Evolutionary conservation across 2,888 invertebrate species (phyloP).

Genomic region (Thelaira solivaga): DNA sequence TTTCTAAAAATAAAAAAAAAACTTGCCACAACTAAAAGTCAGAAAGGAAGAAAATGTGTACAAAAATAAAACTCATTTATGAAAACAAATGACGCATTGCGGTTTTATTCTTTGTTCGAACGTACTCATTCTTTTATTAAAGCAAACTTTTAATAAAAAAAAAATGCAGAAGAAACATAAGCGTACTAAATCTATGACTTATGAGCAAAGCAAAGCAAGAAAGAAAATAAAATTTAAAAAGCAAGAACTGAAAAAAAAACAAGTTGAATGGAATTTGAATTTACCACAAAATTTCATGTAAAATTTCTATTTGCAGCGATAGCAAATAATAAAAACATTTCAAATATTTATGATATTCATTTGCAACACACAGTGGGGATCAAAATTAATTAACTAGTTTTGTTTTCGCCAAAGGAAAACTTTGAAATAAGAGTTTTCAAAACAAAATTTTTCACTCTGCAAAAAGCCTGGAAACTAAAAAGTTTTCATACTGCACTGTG

Average conservation of each 20-base stretch:
- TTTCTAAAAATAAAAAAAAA: background rate
- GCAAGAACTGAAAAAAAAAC: conserved; percentile 5
- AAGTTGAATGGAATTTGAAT: conserved; percentile 21
- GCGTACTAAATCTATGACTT: conserved; percentile 49
- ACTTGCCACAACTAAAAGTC: background rate
- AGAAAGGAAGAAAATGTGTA: conserved; percentile 8
- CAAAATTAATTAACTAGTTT: background rate
- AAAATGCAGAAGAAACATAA: too few relatives aligned
- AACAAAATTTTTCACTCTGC: background rate
- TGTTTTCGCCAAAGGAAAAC: background rate
- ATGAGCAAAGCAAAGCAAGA: conserved; percentile 14
- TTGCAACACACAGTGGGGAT: conserved; percentile 1
- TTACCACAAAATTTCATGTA: conserved; percentile 47
- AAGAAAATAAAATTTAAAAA: conserved; percentile 1
- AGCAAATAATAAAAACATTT: conserved; percentile 51
- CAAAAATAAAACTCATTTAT: conserved; percentile 40
- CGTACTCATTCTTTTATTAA: conserved; percentile 29
- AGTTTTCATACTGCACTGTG: background rate
- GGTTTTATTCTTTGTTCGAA: conserved; percentile 46
- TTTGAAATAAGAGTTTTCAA: background rate
- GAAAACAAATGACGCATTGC: conserved; percentile 61
- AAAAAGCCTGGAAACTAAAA: background rate
- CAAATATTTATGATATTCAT: conserved; percentile 50
- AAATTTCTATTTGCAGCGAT: conserved; percentile 42
- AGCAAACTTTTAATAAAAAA: conserved; percentile 44